Evolutionary conservation across 2,888 invertebrate species (phyloP).

Genomic region (Leucania comma): DNA sequence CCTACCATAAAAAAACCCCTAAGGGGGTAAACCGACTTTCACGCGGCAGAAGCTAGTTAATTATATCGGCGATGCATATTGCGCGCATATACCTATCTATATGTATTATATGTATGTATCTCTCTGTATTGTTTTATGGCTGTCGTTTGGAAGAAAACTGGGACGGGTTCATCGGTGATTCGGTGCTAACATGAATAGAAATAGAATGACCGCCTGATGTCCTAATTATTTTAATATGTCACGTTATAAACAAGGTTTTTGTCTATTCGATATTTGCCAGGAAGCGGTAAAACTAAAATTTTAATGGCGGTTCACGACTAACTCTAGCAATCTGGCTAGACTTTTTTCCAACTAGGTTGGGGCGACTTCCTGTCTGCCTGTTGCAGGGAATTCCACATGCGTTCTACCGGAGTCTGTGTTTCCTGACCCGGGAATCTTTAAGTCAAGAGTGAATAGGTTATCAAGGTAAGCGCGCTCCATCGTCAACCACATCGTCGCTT

Average conservation of each 20-base stretch:
- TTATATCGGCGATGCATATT: conserved; percentile 19
- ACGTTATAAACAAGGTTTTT: not conserved
- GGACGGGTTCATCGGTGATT: conserved; percentile 56
- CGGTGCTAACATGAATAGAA: conserved; percentile 61
- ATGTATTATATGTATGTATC: no score
- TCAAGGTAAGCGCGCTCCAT: no score
- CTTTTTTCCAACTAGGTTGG: not conserved
- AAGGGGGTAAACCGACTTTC: no score
- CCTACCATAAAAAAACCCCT: no score
- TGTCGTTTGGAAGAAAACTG: conserved; percentile 57
- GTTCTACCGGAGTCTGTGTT: no score
- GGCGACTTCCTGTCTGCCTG: not conserved
- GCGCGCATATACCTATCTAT: no score
- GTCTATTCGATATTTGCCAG: conserved; percentile 28
- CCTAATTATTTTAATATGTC: conserved; percentile 66
- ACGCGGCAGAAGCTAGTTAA: no score
- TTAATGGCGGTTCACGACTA: conserved; percentile 25
- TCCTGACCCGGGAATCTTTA: no score
- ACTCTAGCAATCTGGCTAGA: conserved; percentile 17
- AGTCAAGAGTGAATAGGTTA: no score
- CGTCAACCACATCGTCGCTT: no score
- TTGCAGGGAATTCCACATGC: no score
- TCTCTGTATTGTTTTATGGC: conserved; percentile 59
- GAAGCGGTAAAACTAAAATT: conserved; percentile 57
- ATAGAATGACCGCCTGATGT: conserved; percentile 67